These are phyloP conservation scores for Hiodon alosoides DNA, from an alignment of 2,113 vertebrate species.

Conservation along the genomic window DNA sequence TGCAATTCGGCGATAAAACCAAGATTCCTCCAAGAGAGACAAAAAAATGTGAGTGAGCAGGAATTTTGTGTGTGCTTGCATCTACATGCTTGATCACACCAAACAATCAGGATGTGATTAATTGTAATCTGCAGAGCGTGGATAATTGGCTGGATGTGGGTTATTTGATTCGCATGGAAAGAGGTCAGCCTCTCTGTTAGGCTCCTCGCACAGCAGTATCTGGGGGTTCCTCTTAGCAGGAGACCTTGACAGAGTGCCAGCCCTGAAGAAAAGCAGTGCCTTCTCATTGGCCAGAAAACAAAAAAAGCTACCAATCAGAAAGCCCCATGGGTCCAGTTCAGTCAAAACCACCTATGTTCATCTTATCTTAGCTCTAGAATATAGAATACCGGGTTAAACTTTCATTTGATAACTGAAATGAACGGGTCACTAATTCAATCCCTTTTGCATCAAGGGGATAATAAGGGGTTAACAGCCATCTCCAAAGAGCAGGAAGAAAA, in stretches of 20 bases:
- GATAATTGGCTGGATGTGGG: constrained; percentile 24
- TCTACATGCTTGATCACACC: no score
- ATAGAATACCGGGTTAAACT: no score
- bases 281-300: not conserved
- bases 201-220: constrained; percentile 16
- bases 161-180: constrained; percentile 18
- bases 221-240: constrained; percentile 29
- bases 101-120: constrained; percentile 10
- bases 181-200: not conserved
- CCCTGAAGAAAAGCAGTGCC: constrained; percentile 15
- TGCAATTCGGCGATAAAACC: not conserved
- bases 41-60: no score
- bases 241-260: constrained; percentile 27
- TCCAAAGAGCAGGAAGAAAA: no score
- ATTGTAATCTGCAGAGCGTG: constrained; percentile 10
- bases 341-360: not conserved
- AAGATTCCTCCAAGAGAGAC: no score
- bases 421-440: no score
- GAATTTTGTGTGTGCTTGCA: no score
- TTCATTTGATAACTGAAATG: no score
- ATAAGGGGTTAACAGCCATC: no score
- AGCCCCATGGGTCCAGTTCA: not conserved
- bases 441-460: no score
- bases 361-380: no score
- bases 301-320: not conserved